Conservation (phyloP, 2,113 vertebrate genomes). For the Podarcis cretensis region DNA sequence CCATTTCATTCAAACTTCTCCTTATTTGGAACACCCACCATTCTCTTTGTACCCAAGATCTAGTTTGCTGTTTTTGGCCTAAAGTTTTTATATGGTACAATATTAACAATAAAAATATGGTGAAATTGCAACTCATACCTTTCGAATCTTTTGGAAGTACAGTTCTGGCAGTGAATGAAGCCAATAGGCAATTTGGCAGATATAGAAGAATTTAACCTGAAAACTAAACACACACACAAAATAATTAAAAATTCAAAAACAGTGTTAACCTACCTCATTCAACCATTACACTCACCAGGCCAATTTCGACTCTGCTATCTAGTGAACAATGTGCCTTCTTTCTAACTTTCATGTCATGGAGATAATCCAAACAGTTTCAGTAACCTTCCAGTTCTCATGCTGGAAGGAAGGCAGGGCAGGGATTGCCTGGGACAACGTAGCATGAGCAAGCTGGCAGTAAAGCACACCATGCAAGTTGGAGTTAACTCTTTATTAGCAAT, state of each 20-base stretch:
- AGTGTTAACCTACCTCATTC: background rate
- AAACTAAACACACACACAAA: slow-evolving; percentile 69
- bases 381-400: background rate
- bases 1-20: background rate
- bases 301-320: background rate
- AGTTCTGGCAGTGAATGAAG: slow-evolving; percentile 85
- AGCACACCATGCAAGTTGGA: no score
- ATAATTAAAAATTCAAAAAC: background rate
- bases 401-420: background rate
- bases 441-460: no score
- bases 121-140: slow-evolving; percentile 68
- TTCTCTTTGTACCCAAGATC: background rate
- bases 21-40: background rate
- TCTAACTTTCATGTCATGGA: background rate
- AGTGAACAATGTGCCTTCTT: background rate
- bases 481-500: no score
- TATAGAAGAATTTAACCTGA: slow-evolving; percentile 90
- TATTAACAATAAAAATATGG: background rate
- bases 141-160: slow-evolving; percentile 85
- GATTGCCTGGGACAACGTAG: background rate
- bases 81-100: background rate
- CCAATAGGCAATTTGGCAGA: slow-evolving; percentile 91
- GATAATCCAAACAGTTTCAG: background rate
- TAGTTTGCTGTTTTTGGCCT: background rate
- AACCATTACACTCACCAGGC: background rate